Conservation (phyloP, 2,797 vertebrate species). For the Stomatorhinus walkeri region DNA sequence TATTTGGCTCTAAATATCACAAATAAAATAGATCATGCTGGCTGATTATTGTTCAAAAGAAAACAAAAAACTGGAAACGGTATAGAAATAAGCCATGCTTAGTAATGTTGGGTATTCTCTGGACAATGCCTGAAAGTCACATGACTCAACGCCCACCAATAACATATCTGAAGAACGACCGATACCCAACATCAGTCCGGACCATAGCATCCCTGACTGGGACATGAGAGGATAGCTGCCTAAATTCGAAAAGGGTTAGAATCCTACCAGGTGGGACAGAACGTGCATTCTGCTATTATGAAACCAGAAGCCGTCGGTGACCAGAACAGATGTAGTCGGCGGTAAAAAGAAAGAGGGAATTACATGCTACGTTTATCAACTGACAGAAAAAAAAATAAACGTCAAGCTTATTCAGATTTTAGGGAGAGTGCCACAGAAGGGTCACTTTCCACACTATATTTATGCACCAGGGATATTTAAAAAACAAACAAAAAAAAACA, state of each 20-base stretch:
- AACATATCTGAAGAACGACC: background rate
- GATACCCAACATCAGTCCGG: constrained; percentile 35
- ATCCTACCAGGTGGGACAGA: constrained; percentile 24
- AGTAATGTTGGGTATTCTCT: background rate
- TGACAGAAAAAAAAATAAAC: constrained; percentile 30
- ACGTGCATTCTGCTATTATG: constrained; percentile 38
- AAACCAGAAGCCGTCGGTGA: constrained; percentile 42
- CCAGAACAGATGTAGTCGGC: constrained; percentile 39
- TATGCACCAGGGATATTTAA: constrained; percentile 29
- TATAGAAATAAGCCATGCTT: constrained; percentile 6
- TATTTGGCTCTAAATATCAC: constrained; percentile 50
- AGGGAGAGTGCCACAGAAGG: constrained; percentile 44
- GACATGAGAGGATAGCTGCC: constrained; percentile 63
- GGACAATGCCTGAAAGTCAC: background rate
- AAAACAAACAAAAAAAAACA: constrained; percentile 48
- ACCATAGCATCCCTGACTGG: constrained; percentile 56
- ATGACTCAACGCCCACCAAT: background rate
- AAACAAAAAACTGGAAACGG: background rate
- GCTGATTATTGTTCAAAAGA: constrained; percentile 5
- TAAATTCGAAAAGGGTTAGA: constrained; percentile 45
- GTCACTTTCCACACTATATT: constrained; percentile 44
- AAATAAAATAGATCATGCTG: constrained; percentile 32
- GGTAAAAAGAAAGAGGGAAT: constrained; percentile 39
- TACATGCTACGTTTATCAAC: constrained; percentile 63
- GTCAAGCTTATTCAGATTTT: constrained; percentile 83